Evolutionary conservation across 2,888 invertebrate genomes (phyloP).

Genomic region (Latrodectus elegans): DNA sequence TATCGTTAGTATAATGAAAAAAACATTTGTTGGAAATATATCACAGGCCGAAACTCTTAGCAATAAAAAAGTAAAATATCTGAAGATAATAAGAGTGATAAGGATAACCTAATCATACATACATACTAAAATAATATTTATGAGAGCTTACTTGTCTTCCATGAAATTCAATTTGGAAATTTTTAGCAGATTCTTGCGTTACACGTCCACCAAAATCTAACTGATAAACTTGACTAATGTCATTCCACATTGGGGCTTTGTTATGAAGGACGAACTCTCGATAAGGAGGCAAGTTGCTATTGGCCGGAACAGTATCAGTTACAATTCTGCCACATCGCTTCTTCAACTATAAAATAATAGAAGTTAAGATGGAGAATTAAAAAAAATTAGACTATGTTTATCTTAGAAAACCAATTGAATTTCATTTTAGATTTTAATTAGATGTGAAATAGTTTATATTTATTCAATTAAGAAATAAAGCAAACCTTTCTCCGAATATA

Average conservation of each 20-base stretch:
- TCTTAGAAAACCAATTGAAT: not conserved
- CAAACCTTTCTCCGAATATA: conserved; percentile 91
- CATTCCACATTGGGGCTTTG: conserved; percentile 99
- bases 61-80: too few species aligned
- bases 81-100: too few species aligned
- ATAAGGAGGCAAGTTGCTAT: conserved; percentile 74
- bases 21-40: too few species aligned
- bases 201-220: conserved; percentile 99
- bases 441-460: not conserved
- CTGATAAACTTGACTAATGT: conserved; percentile 98
- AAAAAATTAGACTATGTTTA: not conserved
- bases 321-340: conserved; percentile 77
- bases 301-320: conserved; percentile 66
- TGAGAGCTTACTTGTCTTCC: conserved; percentile 87
- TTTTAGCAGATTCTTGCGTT: conserved; percentile 99
- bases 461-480: not conserved
- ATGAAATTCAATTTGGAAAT: conserved; percentile 98
- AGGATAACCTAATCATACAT: too few species aligned
- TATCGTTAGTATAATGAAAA: too few species aligned
- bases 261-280: conserved; percentile 96
- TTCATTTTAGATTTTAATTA: not conserved
- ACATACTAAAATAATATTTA: too few species aligned
- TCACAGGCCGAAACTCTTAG: too few species aligned
- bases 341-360: conserved; percentile 80
- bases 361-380: not conserved